These are phyloP conservation scores for Nemotelus pantherinus DNA, from an alignment of 2,888 invertebrate genomes.

Conservation along the genomic window DNA sequence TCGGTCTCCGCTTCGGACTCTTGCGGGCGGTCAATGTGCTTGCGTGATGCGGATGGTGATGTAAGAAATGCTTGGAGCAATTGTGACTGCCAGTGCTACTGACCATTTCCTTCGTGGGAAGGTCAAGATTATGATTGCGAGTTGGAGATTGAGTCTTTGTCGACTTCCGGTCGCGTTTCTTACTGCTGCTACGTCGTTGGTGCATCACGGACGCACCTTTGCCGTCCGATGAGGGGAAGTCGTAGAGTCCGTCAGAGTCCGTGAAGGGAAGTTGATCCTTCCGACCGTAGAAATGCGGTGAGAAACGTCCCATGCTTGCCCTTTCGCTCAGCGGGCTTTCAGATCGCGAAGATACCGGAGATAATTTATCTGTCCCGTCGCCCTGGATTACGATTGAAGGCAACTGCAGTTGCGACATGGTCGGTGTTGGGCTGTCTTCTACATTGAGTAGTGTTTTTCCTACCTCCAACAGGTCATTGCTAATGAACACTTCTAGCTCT, in stretches of 20 bases:
- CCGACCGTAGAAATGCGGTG: constrained; percentile 77
- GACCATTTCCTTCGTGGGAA: constrained; percentile 65
- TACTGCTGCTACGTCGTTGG: constrained; percentile 71
- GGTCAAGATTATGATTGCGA: constrained; percentile 66
- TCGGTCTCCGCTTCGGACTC: constrained; percentile 69
- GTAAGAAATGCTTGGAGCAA: constrained; percentile 57
- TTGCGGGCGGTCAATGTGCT: constrained; percentile 66
- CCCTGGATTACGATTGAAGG: constrained; percentile 71
- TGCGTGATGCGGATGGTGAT: constrained; percentile 59
- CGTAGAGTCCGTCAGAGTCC: constrained; percentile 82
- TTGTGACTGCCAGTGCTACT: constrained; percentile 52
- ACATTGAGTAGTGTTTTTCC: constrained; percentile 68
- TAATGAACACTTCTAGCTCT: constrained; percentile 68
- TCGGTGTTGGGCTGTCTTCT: constrained; percentile 64
- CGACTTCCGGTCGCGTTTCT: constrained; percentile 71
- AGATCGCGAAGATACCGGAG: constrained; percentile 81
- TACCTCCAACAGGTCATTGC: constrained; percentile 62
- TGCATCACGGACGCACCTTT: constrained; percentile 67
- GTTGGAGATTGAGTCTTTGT: constrained; percentile 63
- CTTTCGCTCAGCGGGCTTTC: constrained; percentile 82
- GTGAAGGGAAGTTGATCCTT: constrained; percentile 76
- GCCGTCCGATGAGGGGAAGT: constrained; percentile 81
- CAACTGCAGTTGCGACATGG: constrained; percentile 68
- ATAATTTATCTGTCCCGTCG: constrained; percentile 70
- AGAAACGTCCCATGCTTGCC: constrained; percentile 74